Conservation (phyloP, 2,797 vertebrate genomes). For the Manis crassicaudata region DNA sequence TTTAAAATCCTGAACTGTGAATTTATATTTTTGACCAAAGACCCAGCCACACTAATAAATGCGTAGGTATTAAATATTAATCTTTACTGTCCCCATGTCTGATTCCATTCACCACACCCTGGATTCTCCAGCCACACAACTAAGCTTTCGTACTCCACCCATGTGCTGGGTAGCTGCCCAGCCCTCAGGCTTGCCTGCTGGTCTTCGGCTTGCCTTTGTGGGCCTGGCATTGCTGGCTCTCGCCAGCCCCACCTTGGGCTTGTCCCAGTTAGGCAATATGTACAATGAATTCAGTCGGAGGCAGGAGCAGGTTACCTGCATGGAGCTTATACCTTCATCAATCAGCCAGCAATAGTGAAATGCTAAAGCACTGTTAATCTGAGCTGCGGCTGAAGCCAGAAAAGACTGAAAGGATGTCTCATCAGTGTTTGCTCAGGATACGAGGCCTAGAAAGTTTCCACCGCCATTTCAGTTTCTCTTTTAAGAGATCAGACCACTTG, state of each 20-base stretch:
- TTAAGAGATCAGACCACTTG: not conserved
- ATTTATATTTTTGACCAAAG: constrained; percentile 58
- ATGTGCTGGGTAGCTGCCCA: constrained; percentile 5
- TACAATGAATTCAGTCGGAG: not conserved
- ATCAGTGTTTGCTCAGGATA: not conserved
- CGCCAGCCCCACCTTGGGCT: not conserved
- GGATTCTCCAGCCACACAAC: constrained; percentile 12
- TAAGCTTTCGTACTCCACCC: not conserved
- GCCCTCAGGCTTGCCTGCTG: constrained; percentile 22
- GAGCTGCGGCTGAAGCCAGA: not conserved
- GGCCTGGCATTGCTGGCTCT: not conserved
- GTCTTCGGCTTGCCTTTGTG: not conserved
- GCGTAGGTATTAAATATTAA: constrained; percentile 8
- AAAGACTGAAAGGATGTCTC: not conserved
- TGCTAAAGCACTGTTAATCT: not conserved
- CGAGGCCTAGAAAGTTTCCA: constrained; percentile 5
- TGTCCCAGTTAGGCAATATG: constrained; percentile 12
- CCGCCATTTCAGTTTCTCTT: not conserved
- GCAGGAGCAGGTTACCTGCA: not conserved
- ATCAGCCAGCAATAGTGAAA: not conserved
- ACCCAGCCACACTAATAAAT: constrained; percentile 36
- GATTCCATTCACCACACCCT: not conserved
- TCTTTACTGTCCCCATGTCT: constrained; percentile 7
- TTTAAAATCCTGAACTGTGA: constrained; percentile 47
- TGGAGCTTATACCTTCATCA: not conserved